phyloP scores from a whole-genome alignment of 2,888 invertebrate species.

The Drosophila demipolita region DNA sequence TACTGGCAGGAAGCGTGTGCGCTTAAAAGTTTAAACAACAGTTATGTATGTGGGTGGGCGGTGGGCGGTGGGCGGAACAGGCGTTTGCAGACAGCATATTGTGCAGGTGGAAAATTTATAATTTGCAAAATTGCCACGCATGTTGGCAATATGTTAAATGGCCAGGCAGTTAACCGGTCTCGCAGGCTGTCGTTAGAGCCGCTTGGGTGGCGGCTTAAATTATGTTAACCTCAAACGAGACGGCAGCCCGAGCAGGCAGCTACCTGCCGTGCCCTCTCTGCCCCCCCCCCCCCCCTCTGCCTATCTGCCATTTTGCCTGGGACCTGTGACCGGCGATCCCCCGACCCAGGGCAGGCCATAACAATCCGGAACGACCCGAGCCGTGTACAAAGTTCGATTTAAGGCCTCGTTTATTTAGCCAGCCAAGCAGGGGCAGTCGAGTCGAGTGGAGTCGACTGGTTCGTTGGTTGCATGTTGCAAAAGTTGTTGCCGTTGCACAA shows the following conservation, averaged over 20 bases:
- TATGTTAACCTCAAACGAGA: slow-evolving; percentile 80
- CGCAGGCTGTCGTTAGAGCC: slow-evolving; percentile 50
- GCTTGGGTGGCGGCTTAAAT: slow-evolving; percentile 73
- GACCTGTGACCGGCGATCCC: slow-evolving; percentile 9
- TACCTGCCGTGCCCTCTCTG: slow-evolving; percentile 28
- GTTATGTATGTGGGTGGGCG: slow-evolving; percentile 44
- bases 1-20: slow-evolving; percentile 58
- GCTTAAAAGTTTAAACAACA: slow-evolving; percentile 73
- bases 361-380: slow-evolving; percentile 52
- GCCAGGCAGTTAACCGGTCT: slow-evolving; percentile 59
- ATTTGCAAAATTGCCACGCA: slow-evolving; percentile 82
- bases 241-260: slow-evolving; percentile 35
- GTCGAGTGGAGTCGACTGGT: slow-evolving; percentile 56
- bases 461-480: slow-evolving; percentile 76
- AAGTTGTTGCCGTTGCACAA: slow-evolving; percentile 80
- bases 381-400: slow-evolving; percentile 79
- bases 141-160: slow-evolving; percentile 76
- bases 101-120: slow-evolving; percentile 84
- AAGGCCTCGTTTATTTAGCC: slow-evolving; percentile 81
- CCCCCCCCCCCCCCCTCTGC: background rate
- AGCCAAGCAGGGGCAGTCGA: slow-evolving; percentile 45
- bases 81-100: slow-evolving; percentile 59
- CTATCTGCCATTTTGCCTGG: background rate
- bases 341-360: slow-evolving; percentile 30
- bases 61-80: slow-evolving; percentile 31